Conservation (phyloP, 2,797 vertebrate genomes). For the Hybognathus amarus region DNA sequence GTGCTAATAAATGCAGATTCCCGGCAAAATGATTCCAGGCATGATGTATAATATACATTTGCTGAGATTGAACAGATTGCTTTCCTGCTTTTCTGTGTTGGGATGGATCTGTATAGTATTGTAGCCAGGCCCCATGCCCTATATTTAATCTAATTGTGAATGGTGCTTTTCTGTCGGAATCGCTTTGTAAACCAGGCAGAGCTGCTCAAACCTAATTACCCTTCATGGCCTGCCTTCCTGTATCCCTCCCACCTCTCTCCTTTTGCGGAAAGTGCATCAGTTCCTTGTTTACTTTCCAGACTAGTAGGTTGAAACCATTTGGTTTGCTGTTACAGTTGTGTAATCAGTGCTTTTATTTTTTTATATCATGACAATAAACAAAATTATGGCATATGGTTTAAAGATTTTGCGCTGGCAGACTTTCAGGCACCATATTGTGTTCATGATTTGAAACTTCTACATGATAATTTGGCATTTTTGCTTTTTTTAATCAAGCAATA, state of each 20-base stretch:
- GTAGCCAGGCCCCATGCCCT: conserved; percentile 31
- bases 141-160: conserved; percentile 57
- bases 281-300: conserved; percentile 16
- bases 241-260: conserved; percentile 31
- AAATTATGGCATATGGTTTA: conserved; percentile 5
- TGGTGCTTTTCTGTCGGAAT: conserved; percentile 60
- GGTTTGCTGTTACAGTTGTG: not conserved
- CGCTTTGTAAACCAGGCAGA: conserved; percentile 54
- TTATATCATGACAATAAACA: conserved; percentile 17
- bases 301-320: not conserved
- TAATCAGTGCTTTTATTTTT: conserved; percentile 6
- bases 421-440: not conserved
- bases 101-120: conserved; percentile 33
- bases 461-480: not conserved
- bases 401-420: conserved; percentile 5
- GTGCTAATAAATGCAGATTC: not conserved
- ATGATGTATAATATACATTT: conserved; percentile 11
- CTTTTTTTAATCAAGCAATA: conserved; percentile 23
- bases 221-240: conserved; percentile 51
- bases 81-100: conserved; percentile 23
- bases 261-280: conserved; percentile 20
- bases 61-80: conserved; percentile 44
- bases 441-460: conserved; percentile 3
- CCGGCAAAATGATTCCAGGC: conserved; percentile 16
- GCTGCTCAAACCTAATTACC: conserved; percentile 59